Evolutionary conservation across 1,140 invertebrate species (phyloP), one percentile per base, ranked within the genome.

Genomic region (Drosophila burlai): DNA sequence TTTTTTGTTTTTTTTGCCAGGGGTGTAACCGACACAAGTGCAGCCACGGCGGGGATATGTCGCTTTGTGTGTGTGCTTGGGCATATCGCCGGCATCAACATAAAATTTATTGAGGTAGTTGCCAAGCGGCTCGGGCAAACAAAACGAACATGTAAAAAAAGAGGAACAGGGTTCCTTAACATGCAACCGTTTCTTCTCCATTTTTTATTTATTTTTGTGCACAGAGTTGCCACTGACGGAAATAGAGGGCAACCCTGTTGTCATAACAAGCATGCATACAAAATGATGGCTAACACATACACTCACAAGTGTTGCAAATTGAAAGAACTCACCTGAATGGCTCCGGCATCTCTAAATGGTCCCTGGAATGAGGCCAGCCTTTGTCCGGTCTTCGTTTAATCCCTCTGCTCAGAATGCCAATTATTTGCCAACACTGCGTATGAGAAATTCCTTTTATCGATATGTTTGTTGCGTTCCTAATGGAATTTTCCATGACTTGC

Each of bases 91-190:
- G 78, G 85, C 71, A 73, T 76, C 79, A 89, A 89, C 84, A 84
- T 79, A 21, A 76, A 85, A 85, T 89, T 89, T 89, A 89, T 89
- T 89, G 84, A 90, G 84, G 84, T 89, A 89, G 84, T 89, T 90
- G 67, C 81, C 65, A 75, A 45, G 72, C 75, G 52, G 74, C 63
- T 50, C 49, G 31, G 38, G 71, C 64, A 78, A 72, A 81, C 68
- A 77, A 55, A 81, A 82, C 31, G 45, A 63, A 43, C 40, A 45
- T 42, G 38, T 15, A 36, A 38, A 72, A 71, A 52, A 57, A 55
- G 26, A 46, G 15, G 9, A 36, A 55, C 43, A 57, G 38, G 52
- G 45, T 45, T 71, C 75, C 65, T 80, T 55, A 71, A 46, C 76
- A 77, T 83, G 80, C 68, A 72, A 87, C 78, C 74, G 57, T 69